phyloP scores from a whole-genome alignment of 2,113 vertebrate genomes.

The Astatoreochromis straeleni region DNA sequence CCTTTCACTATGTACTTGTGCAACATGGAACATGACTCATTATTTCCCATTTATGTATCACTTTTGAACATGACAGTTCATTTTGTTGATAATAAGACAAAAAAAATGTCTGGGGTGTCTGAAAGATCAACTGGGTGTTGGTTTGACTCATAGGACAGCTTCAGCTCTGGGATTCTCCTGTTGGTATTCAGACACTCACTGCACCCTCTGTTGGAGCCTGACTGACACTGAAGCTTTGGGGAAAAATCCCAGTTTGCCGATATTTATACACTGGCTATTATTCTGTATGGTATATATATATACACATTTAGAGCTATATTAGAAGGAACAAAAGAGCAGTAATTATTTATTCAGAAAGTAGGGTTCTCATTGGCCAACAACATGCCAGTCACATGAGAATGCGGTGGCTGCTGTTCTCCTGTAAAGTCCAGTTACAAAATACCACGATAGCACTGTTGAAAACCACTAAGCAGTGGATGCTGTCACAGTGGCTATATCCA shows the following conservation, averaged over 20 bases:
- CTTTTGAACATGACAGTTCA: not conserved
- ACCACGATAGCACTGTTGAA: not conserved
- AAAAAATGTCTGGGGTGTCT: rapidly evolving
- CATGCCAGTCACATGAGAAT: not conserved
- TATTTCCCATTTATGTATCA: not conserved
- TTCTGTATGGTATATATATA: not conserved
- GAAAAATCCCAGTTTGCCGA: rapidly evolving
- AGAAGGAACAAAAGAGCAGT: not conserved
- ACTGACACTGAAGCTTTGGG: not conserved
- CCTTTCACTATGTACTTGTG: not conserved
- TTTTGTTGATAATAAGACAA: not conserved
- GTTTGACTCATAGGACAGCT: not conserved
- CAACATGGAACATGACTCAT: not conserved
- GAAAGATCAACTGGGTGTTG: not conserved
- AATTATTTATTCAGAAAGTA: not conserved
- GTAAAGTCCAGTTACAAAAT: not conserved
- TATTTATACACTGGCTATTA: not conserved
- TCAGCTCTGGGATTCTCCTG: not conserved
- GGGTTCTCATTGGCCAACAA: not conserved
- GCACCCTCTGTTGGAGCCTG: not conserved
- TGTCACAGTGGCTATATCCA: not conserved
- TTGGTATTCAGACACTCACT: not conserved
- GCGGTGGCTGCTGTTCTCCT: not conserved
- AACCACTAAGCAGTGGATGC: not conserved
- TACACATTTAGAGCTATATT: not conserved